Evolutionary conservation across 2,113 vertebrate genomes (phyloP), one percentile per base, ranked within the genome.

Genomic region (Ancistrus triradiatus): DNA sequence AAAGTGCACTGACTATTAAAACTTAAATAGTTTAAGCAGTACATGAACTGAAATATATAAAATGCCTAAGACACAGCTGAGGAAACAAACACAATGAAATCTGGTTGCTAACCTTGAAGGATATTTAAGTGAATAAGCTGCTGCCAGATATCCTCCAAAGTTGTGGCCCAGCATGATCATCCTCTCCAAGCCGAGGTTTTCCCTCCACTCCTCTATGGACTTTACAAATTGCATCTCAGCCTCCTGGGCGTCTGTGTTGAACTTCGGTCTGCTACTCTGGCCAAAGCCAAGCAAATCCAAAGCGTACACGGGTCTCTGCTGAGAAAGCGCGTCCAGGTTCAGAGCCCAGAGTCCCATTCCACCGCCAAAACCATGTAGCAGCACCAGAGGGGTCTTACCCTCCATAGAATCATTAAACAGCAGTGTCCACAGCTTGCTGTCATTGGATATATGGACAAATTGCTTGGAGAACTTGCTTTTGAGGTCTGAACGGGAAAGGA

Each of bases 91-190:
- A n/a, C n/a, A n/a, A n/a, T 33, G 14, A 49, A 63, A 18, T 15
- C 21, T 15, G 33, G 46, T 11, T 65, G 33, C 53, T 19, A 31
- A 95, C 95, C 94, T 94, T 79, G 67, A 78, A 0, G 94, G 93
- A 68, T 92, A 90, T 79, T 88, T 91, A 38, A 98, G 86, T 0
- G 92, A 77, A 44, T 98, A 98, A 10, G 92, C 90, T 66, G 92
- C 85, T 69, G 92, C 90, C 81, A 98, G 80, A 80, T 90, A 98
- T 52, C 92, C 95, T 70, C 95, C 95, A 25, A 98, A 77, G 77
- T 97, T 98, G 83, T 98, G 95, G 19, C 95, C 95, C 28, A 98
- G 87, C 70, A 98, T 75, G 69, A 97, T 90, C 87, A 98, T 86
- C 64, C 84, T 82, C 70, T 94, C 90, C 82, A 97, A 68, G 17